Evolutionary conservation across 2,113 vertebrate genomes (phyloP).

Genomic region (Heteronetta atricapilla): DNA sequence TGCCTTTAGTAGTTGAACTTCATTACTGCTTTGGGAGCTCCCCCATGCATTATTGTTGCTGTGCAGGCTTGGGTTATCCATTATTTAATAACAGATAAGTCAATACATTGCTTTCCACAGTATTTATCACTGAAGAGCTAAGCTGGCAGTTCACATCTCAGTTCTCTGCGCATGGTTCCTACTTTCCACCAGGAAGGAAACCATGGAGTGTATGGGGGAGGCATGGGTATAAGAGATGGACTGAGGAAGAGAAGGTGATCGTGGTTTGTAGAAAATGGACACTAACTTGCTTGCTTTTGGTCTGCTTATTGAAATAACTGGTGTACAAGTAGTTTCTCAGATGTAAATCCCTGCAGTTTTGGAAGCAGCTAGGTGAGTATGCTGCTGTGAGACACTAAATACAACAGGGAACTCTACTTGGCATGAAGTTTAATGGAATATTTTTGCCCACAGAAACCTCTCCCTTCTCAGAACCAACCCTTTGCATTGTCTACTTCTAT

Average conservation of each 20-base stretch:
- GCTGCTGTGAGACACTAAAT: not conserved
- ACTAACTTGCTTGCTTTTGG: not conserved
- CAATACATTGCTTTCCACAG: not conserved
- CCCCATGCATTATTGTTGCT: not conserved
- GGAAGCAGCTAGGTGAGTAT: not conserved
- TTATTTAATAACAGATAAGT: not conserved
- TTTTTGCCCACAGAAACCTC: conserved; percentile 10
- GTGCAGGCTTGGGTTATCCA: not conserved
- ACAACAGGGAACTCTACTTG: not conserved
- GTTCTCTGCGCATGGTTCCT: not conserved
- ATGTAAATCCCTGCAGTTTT: not conserved
- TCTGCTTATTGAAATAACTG: not conserved
- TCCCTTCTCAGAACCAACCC: not conserved
- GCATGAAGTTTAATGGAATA: not conserved
- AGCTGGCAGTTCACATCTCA: not conserved
- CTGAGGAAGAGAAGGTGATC: not conserved
- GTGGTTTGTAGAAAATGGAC: not conserved
- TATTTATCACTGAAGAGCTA: not conserved
- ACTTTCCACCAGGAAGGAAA: not conserved
- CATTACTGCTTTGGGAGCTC: not conserved
- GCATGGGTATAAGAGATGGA: not conserved
- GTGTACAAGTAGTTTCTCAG: not conserved
- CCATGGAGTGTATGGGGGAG: too few species aligned
- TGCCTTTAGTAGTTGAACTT: not conserved
- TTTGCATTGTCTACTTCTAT: not conserved